phyloP scores from a whole-genome alignment of 1,140 invertebrate genomes.

The Reticulitermes speratus region DNA sequence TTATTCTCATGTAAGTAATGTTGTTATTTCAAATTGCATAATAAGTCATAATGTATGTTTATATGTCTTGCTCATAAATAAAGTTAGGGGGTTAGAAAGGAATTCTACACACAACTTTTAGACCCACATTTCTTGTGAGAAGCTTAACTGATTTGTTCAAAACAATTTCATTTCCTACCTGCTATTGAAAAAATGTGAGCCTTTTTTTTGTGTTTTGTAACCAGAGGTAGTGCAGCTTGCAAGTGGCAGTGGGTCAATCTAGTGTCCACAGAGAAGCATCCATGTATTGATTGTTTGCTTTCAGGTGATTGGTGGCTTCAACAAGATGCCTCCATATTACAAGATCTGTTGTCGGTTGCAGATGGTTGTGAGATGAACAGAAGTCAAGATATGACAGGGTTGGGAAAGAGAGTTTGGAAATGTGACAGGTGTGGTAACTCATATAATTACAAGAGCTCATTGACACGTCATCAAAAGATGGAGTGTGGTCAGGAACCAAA shows the following conservation, averaged over 20 bases:
- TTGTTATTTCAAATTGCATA: too few relatives aligned
- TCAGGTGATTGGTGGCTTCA: background rate
- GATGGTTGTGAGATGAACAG: constrained; percentile 37
- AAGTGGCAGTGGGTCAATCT: background rate
- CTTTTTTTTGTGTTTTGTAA: too few relatives aligned
- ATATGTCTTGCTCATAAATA: too few relatives aligned
- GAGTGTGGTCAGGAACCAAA: constrained; percentile 53
- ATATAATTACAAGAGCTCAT: constrained; percentile 45
- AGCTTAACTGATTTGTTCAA: too few relatives aligned
- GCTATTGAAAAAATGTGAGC: too few relatives aligned
- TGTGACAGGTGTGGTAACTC: constrained; percentile 45
- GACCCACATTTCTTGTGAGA: too few relatives aligned
- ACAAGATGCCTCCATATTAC: background rate
- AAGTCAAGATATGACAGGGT: constrained; percentile 43
- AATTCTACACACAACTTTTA: too few relatives aligned
- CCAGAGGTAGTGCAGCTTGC: too few relatives aligned
- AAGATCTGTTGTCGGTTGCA: background rate
- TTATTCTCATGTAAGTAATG: too few relatives aligned
- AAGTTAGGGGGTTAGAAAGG: too few relatives aligned
- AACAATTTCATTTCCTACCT: too few relatives aligned
- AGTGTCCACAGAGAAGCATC: background rate
- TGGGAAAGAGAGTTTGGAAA: constrained; percentile 49
- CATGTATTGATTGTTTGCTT: background rate
- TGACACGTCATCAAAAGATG: constrained; percentile 52
- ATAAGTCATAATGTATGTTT: too few relatives aligned